Evolutionary conservation across 2,888 invertebrate genomes (phyloP), one percentile per base, ranked within the genome.

Genomic region (Therioaphis trifolii): DNA sequence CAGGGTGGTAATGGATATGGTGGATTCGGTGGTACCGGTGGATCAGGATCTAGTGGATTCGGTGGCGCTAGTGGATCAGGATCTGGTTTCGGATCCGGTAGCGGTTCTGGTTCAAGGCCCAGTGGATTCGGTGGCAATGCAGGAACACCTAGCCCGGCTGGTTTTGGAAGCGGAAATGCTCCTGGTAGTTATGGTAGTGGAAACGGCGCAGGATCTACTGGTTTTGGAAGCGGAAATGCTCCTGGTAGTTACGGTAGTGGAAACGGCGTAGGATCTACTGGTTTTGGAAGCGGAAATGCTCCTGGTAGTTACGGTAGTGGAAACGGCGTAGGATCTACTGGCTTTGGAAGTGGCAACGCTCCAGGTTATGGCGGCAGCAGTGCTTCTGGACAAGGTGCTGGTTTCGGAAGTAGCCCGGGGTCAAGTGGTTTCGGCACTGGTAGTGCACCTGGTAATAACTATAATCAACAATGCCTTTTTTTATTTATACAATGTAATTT

Each of bases 191-290:
- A 61, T 63, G 84, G 85, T 4, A 80, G 82, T 46, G 66, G 85
- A 14, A 86, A 86, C n/a, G 84, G 85, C 12, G 85, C 85, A 49
- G 87, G 87, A 74, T 74, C 86, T 15, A 85, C 86, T 71, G 74
- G 84, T 27, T 76, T 84, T 85, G 87, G 85, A 69, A 86, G 85
- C 5, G 18, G 85, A 9, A 85, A 77, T 27, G 80, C 82, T 72
- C 85, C 86, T 1, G 61, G 58, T 58, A 77, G 63, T 66, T 78
- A 35, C 69, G 84, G 85, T 29, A 79, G 80, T 29, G 29, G 85
- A 4, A 86, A 86, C 29, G 84, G 18, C 4, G n/a, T 72, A 46
- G 80, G 77, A 58, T 77, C 85, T 9, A 55, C 85, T 29, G 86
- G 87, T 75, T 85, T 85, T 11, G 79, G 63, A 74, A 84, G 69